phyloP scores from a whole-genome alignment of 2,113 vertebrate species.

The Lethenteron camtschaticum region DNA sequence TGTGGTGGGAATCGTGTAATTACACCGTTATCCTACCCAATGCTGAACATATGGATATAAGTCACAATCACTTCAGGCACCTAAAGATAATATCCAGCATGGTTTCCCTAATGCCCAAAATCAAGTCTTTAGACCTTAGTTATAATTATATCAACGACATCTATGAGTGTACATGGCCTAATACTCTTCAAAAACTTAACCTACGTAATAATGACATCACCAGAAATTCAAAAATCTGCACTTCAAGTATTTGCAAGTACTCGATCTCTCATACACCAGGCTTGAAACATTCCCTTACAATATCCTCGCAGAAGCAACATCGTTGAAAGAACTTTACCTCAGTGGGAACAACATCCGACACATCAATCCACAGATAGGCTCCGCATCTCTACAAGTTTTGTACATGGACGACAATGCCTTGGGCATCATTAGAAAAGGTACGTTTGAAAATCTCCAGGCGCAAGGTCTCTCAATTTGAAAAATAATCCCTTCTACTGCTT shows the following conservation, averaged over 20 bases:
- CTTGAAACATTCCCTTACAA: background rate
- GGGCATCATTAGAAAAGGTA: background rate
- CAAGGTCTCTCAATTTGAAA: background rate
- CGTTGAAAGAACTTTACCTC: background rate
- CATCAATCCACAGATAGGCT: background rate
- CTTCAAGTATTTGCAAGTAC: background rate
- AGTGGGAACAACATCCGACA: slow-evolving; percentile 1
- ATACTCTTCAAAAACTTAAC: background rate
- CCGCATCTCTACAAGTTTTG: background rate
- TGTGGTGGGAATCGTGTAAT: no score
- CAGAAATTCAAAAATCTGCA: background rate
- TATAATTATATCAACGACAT: background rate
- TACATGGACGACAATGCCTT: background rate
- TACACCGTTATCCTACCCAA: background rate
- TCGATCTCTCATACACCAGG: background rate
- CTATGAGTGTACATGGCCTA: background rate
- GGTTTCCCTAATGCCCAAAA: background rate
- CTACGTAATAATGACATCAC: background rate
- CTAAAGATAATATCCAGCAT: background rate
- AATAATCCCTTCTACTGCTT: slow-evolving; percentile 5
- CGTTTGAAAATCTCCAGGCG: background rate
- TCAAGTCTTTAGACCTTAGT: background rate
- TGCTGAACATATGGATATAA: background rate
- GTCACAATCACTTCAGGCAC: background rate
- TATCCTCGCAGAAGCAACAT: background rate